phyloP scores from a whole-genome alignment of 1,140 invertebrate genomes.

The Oryctes rhinoceros region DNA sequence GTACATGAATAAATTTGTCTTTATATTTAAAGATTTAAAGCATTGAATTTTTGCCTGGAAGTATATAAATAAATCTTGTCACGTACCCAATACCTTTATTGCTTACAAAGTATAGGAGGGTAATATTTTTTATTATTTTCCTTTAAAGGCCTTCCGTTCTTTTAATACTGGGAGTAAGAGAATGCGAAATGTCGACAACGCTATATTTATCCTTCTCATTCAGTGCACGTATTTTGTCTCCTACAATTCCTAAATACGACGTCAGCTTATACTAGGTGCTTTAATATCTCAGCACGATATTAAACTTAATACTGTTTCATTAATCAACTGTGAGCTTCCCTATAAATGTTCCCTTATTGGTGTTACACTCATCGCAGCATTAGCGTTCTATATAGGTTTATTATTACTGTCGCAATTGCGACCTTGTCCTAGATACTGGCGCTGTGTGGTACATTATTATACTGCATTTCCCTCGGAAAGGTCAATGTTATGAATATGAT shows the following conservation, averaged over 20 bases:
- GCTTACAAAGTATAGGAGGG: neutral
- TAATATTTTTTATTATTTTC: no score
- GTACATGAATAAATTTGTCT: no score
- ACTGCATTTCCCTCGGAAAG: conserved; percentile 27
- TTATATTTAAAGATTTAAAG: no score
- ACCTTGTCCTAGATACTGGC: conserved; percentile 25
- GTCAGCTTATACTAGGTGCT: neutral
- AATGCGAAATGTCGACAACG: neutral
- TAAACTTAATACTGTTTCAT: conserved; percentile 18
- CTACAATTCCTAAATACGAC: conserved; percentile 4
- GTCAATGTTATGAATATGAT: conserved; percentile 32
- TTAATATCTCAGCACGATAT: conserved; percentile 6
- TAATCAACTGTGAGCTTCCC: conserved; percentile 5
- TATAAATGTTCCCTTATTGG: neutral
- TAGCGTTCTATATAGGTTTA: conserved; percentile 28
- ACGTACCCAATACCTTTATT: neutral
- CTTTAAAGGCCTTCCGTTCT: no score
- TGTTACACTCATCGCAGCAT: conserved; percentile 8
- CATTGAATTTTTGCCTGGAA: no score
- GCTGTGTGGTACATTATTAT: neutral
- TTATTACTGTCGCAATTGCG: conserved; percentile 15
- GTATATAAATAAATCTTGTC: no score
- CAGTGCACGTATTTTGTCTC: neutral
- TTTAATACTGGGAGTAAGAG: no score
- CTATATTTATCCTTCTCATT: neutral